A percentile compares a stretch with the other conserved stretches of the same genome.
phyloP scores from a whole-genome alignment of 2,888 invertebrate genomes.

The Elysia crispata region DNA sequence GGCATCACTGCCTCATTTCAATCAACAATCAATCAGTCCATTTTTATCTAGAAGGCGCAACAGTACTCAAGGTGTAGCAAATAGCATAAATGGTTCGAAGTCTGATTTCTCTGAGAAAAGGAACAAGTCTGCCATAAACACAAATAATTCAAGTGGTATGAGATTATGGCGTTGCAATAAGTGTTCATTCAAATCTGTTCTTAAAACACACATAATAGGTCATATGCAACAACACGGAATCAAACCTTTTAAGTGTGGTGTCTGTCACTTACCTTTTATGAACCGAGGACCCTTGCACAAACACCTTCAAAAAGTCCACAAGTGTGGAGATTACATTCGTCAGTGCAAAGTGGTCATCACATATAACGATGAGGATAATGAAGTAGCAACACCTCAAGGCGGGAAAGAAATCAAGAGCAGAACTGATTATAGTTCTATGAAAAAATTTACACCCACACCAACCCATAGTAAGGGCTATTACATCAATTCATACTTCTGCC shows the following conservation, averaged over 20 bases:
- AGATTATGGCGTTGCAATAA: conserved; percentile 88
- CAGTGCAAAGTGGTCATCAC: conserved; percentile 59
- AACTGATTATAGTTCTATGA: neutral
- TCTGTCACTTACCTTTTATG: conserved; percentile 76
- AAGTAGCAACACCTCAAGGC: conserved; percentile 13
- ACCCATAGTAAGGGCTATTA: conserved; percentile 39
- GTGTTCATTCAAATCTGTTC: conserved; percentile 83
- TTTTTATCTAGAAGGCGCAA: neutral
- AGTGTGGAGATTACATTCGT: conserved; percentile 56
- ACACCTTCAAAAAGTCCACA: conserved; percentile 70
- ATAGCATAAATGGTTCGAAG: neutral
- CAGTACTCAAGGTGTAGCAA: neutral
- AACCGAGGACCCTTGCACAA: conserved; percentile 76
- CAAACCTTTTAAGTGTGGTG: conserved; percentile 71
- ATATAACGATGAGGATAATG: conserved; percentile 50
- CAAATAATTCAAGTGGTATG: neutral
- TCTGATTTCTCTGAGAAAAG: neutral
- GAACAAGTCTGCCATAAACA: conserved; percentile 13
- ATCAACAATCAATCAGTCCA: too few relatives aligned
- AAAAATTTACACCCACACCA: neutral
- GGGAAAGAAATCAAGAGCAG: conserved; percentile 40
- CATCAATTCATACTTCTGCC: conserved; percentile 60
- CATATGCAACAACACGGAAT: conserved; percentile 69
- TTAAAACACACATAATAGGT: conserved; percentile 66
- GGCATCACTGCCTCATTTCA: neutral